Evolutionary conservation across 2,797 vertebrate species (phyloP).

Genomic region (Hydrophis major): DNA sequence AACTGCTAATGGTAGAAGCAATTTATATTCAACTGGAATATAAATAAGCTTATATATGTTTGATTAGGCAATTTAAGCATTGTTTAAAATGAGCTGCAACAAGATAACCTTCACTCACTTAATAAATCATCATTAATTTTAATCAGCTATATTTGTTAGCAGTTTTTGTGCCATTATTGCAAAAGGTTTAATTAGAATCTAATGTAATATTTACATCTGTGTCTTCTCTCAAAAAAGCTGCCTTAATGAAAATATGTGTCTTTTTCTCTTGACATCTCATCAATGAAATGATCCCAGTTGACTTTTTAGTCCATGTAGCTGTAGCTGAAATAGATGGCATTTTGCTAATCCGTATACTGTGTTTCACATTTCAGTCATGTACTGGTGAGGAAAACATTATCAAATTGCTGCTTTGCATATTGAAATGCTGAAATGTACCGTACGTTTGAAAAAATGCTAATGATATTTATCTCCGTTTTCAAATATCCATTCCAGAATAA

Average conservation of each 20-base stretch:
- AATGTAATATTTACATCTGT: conserved; percentile 41
- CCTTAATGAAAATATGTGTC: conserved; percentile 29
- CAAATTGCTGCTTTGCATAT: conserved; percentile 5
- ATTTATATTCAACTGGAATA: conserved; percentile 42
- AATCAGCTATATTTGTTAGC: conserved; percentile 44
- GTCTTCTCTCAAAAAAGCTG: conserved; percentile 28
- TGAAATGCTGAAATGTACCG: not conserved
- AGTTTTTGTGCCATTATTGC: not conserved
- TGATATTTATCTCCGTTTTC: not conserved
- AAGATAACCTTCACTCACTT: conserved; percentile 51
- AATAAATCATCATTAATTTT: conserved; percentile 57
- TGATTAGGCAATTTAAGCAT: conserved; percentile 47
- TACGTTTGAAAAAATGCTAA: not conserved
- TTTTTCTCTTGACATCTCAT: conserved; percentile 32
- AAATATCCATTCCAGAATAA: not conserved
- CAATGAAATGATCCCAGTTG: conserved; percentile 36
- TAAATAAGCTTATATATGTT: conserved; percentile 42
- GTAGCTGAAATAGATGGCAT: not conserved
- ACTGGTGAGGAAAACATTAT: not conserved
- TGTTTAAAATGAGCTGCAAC: conserved; percentile 55
- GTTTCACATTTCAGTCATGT: conserved; percentile 20
- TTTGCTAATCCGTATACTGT: conserved; percentile 16
- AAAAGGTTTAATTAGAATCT: conserved; percentile 46
- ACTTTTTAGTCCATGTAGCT: conserved; percentile 37
- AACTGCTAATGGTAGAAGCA: conserved; percentile 17